Base-by-base conservation (phyloP, 1,140 invertebrate species). In the Diploscapter pachys region DNA sequence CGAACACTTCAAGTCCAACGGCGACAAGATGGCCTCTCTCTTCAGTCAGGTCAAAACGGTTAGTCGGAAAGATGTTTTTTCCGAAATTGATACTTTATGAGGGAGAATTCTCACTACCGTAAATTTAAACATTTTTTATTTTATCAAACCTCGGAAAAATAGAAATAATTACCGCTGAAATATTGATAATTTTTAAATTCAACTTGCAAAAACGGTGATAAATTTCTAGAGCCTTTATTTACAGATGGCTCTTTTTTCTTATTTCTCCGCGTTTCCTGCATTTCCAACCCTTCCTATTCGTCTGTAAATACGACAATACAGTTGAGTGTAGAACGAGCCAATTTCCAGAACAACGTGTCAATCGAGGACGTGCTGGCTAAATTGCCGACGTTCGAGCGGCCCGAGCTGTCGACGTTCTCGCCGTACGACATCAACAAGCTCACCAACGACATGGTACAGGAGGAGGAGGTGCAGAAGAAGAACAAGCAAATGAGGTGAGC, bases 341-440 rank as follows among this genome's bases (percentile, higher is more conserved):
- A 31, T 31, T 56, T 13, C 71, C 50, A 81, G 80, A 54, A 71
- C 11, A 78, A 84, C 62, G 68, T 80, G 50, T 77, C 80, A 6
- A 73, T 85, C 56, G 82, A 84, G 54, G 84, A 85, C 31, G 70
- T 85, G 70, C 72, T 85, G 6, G 50, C 67, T 50, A 85, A 85
- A 62, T 67, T 85, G 57, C 83, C 83, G 8, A 78, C 69, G 9
- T 85, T 85, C 56, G 81, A 82, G n/a, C 73, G 75, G 49, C 75
- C 82, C 6, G 78, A 67, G 50, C 57, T 76, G 8, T 56, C 78
- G 5, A 85, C 83, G 9, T 85, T 85, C 67, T 75, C 81, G 3
- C 84, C 83, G 4, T 85, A 85, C 65, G 83, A 85, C 66, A 81
- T 85, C 73, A 84, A 82, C 66, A 63, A 81, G 50, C 56, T 85